Base-by-base conservation (phyloP, 1,140 invertebrate genomes). In the Nixonia krombeini region DNA sequence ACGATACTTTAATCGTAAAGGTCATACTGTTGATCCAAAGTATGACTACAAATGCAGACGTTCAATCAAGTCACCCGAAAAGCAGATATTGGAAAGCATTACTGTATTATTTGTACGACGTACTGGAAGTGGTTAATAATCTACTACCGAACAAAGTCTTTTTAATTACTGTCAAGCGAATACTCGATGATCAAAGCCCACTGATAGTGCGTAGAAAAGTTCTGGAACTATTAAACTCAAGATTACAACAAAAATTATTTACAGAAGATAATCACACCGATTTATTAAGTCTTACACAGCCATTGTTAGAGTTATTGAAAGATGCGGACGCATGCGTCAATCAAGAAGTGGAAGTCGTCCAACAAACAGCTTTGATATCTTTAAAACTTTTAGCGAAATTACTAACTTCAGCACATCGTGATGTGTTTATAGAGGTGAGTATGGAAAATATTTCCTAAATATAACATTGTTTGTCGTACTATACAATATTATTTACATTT, bases 151-250 rank as follows among this genome's bases (percentile, higher is more conserved):
- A 91, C 5, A 78, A 86, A 2, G 88, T 93, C 83, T 96, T 97
- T 76, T 76, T 96, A 7, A 82, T 88, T 16, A 94, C 94, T 0
- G 85, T 96, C 1, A 86, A 88, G 47, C 88, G 89, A 1, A 84
- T 96, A 26, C 46, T 72, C 0, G 77, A 96, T 62, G 82, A 87
- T 9, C 90, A 95, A 69, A 87, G 90, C 12, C 72, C 92, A 8
- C 69, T 89, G 0, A 87, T 88, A 1, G 91, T 97, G 1, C 88
- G 91, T 68, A 88, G 91, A 41, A 94, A 95, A 79, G 89, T 92
- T 0, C 87, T 97, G 81, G 95, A 97, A 72, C 76, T 98, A 15
- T 79, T 97, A 0, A 95, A 94, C 68, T 87, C 87, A 10, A 92
- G 95, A 80, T 82, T 97, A 2, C 89, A 91, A 35, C 87, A 90